A percentile compares a stretch with the other conserved stretches of the same genome.
These are phyloP conservation scores for Argya squamiceps DNA, from an alignment of 2,797 vertebrate species.

Conservation along the genomic window DNA sequence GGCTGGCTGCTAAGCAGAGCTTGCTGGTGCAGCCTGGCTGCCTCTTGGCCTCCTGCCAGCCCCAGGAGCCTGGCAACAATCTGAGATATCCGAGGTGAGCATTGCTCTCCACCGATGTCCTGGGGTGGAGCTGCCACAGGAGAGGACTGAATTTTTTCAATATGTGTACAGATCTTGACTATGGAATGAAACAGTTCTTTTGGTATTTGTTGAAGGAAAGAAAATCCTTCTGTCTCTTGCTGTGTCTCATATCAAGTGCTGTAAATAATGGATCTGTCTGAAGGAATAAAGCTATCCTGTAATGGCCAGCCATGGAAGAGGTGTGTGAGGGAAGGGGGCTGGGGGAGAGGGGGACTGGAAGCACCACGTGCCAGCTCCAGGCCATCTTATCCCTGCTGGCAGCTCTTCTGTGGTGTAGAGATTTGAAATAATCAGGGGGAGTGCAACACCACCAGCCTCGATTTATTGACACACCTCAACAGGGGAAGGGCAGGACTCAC, in stretches of 20 bases:
- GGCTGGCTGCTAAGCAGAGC: not conserved
- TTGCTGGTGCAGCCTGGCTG: not conserved
- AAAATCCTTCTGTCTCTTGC: slow-evolving; percentile 33
- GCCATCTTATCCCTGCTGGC: fast-evolving
- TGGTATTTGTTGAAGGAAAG: slow-evolving; percentile 42
- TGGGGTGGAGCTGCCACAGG: not conserved
- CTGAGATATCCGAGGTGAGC: not conserved
- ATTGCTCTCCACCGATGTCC: not conserved
- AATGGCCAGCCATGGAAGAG: not conserved
- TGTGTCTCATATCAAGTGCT: slow-evolving; percentile 44
- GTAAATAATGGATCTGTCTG: slow-evolving; percentile 70
- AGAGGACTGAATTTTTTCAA: not conserved
- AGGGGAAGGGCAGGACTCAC: not conserved
- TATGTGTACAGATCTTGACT: slow-evolving; percentile 2
- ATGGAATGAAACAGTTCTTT: slow-evolving; percentile 21
- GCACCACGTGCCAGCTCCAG: fast-evolving
- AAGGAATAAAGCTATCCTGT: slow-evolving; percentile 74
- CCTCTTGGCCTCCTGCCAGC: not conserved
- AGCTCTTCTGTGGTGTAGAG: not conserved
- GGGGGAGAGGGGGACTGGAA: fast-evolving
- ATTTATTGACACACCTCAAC: not conserved
- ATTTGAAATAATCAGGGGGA: not conserved
- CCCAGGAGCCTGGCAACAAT: not conserved
- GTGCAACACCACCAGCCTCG: fast-evolving
- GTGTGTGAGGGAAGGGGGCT: not conserved